phyloP scores from a whole-genome alignment of 2,888 invertebrate species.

The Arge pagana region DNA sequence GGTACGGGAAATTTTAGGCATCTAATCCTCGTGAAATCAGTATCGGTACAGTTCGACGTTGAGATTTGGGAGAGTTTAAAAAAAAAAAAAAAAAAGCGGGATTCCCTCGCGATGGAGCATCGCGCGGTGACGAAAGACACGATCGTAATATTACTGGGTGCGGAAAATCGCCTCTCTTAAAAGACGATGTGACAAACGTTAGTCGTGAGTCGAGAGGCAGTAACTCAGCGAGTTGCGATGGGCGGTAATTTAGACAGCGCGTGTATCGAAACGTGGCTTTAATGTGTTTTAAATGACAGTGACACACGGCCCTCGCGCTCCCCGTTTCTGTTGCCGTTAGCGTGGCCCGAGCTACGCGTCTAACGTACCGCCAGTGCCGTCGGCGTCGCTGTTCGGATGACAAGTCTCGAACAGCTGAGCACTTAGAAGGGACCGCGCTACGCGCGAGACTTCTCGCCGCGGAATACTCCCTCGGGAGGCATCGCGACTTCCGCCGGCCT shows the following conservation, averaged over 20 bases:
- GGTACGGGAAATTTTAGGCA: too few relatives aligned
- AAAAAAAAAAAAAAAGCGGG: too few relatives aligned
- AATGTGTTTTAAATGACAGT: conserved; percentile 29
- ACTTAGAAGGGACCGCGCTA: conserved; percentile 38
- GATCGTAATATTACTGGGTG: too few relatives aligned
- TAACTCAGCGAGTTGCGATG: not conserved
- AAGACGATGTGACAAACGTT: not conserved
- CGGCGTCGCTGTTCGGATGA: conserved; percentile 31
- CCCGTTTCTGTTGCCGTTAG: conserved; percentile 15
- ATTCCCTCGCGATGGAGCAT: too few relatives aligned
- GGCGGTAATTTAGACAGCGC: conserved; percentile 21
- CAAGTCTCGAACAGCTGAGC: conserved; percentile 52
- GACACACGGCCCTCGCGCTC: conserved; percentile 20
- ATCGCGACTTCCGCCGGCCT: conserved; percentile 44
- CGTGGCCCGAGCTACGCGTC: conserved; percentile 10
- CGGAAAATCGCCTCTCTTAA: too few relatives aligned
- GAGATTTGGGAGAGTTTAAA: too few relatives aligned
- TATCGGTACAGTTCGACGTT: too few relatives aligned
- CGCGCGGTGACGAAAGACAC: too few relatives aligned
- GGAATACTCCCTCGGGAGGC: conserved; percentile 37
- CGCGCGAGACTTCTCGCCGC: not conserved
- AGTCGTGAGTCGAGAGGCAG: not conserved
- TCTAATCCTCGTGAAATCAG: too few relatives aligned
- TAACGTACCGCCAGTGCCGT: conserved; percentile 14
- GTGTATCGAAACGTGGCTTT: conserved; percentile 27